Evolutionary conservation across 2,113 vertebrate species (phyloP).

Genomic region (Empidonax alnorum): DNA sequence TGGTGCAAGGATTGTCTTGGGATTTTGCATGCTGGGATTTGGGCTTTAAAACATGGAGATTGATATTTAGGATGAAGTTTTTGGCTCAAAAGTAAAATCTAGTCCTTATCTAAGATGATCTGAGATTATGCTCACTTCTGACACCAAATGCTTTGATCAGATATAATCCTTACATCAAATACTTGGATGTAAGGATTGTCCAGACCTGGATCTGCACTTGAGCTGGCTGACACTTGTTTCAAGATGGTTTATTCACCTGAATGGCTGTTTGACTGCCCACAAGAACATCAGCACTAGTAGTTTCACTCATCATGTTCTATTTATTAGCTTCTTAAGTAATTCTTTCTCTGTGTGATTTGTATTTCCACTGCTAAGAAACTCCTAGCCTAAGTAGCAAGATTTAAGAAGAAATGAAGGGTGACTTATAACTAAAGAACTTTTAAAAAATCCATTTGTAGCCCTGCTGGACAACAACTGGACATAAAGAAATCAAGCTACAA

Average conservation of each 20-base stretch:
- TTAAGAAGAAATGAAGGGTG: neutral
- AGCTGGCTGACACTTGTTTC: neutral
- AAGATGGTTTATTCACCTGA: neutral
- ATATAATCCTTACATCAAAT: neutral
- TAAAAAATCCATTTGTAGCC: constrained; percentile 75
- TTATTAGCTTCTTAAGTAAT: neutral
- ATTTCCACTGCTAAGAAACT: neutral
- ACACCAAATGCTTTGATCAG: neutral
- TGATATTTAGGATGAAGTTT: neutral
- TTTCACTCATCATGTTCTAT: neutral
- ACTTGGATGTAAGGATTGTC: neutral
- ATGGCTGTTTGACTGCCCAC: neutral
- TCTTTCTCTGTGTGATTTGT: neutral
- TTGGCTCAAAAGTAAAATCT: neutral
- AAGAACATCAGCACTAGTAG: neutral
- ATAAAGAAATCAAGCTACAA: constrained; percentile 97
- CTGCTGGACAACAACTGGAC: constrained; percentile 89
- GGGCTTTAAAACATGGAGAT: neutral
- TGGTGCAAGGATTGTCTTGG: neutral
- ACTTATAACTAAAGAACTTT: neutral
- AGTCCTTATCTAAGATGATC: neutral
- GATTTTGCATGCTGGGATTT: neutral
- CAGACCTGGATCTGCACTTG: neutral
- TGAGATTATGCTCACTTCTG: neutral
- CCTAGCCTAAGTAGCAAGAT: constrained; percentile 13